These are phyloP conservation scores for Craseonycteris thonglongyai DNA, from an alignment of 2,113 vertebrate genomes.

Conservation along the genomic window DNA sequence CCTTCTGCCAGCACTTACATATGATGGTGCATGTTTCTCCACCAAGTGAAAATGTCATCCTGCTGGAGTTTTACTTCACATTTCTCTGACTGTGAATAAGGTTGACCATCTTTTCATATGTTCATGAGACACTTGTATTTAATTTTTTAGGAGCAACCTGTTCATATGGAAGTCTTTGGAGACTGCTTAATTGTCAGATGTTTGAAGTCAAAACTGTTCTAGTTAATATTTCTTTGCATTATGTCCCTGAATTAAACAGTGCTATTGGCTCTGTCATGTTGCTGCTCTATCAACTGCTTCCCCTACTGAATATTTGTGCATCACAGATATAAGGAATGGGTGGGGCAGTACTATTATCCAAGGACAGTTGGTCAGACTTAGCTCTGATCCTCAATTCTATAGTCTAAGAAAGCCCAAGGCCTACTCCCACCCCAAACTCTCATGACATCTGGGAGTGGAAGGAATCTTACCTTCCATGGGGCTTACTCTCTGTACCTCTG, in stretches of 20 bases:
- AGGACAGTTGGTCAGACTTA: neutral
- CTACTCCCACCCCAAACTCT: neutral
- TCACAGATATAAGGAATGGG: neutral
- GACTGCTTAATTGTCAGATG: too few species aligned
- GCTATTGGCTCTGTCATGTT: too few species aligned
- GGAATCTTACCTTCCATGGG: neutral
- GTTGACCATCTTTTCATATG: constrained; percentile 27
- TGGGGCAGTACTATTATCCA: neutral
- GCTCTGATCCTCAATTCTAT: neutral
- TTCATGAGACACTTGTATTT: constrained; percentile 45
- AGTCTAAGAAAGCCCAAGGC: neutral
- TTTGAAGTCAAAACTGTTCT: too few species aligned
- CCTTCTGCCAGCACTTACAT: neutral
- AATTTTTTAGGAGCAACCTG: constrained; percentile 45
- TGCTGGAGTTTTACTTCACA: neutral
- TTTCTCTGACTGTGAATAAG: constrained; percentile 22
- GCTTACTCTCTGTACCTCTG: neutral
- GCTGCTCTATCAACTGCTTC: too few species aligned
- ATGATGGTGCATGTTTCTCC: neutral
- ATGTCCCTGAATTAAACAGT: too few species aligned
- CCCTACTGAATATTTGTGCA: neutral
- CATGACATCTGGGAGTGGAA: rapidly evolving
- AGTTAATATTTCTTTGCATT: too few species aligned
- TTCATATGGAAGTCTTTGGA: constrained; percentile 16
- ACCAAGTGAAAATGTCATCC: neutral